Percentiles rank a stretch among this genome's conserved stretches.
Evolutionary conservation across 2,888 invertebrate genomes (phyloP).

Genomic region (Drosophila neotestacea): DNA sequence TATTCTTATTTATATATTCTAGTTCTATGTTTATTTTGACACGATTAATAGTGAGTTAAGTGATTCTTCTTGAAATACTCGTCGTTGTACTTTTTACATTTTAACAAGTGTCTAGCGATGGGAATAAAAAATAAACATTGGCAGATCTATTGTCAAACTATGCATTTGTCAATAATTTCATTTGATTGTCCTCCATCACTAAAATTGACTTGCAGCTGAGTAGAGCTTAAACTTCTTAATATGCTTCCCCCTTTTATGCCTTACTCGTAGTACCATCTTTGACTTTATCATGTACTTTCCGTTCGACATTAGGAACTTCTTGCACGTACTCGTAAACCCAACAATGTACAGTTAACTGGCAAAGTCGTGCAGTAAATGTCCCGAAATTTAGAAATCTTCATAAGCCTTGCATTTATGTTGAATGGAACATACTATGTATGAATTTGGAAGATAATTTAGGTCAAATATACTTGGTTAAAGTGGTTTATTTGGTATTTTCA

Average conservation of each 20-base stretch:
- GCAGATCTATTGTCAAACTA: slow-evolving; percentile 8
- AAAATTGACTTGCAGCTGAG: slow-evolving; percentile 18
- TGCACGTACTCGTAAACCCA: slow-evolving; percentile 60
- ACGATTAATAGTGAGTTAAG: neutral
- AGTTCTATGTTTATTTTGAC: neutral
- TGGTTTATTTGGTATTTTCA: no score
- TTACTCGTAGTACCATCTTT: slow-evolving; percentile 22
- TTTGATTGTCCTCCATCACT: neutral
- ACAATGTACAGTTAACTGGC: slow-evolving; percentile 62
- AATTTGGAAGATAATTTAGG: neutral
- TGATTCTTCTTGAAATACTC: no score
- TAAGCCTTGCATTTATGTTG: slow-evolving; percentile 10
- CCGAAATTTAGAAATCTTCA: slow-evolving; percentile 44
- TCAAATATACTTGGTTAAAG: no score
- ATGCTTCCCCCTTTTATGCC: slow-evolving; percentile 22
- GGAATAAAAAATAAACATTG: neutral
- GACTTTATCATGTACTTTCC: slow-evolving; percentile 46
- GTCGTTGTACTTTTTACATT: no score
- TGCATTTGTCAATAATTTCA: slow-evolving; percentile 28
- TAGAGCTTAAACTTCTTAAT: slow-evolving; percentile 23
- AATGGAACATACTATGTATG: slow-evolving; percentile 26
- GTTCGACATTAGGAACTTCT: slow-evolving; percentile 37
- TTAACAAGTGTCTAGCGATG: neutral
- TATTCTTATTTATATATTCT: neutral
- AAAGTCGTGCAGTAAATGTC: slow-evolving; percentile 65